These are phyloP conservation scores for Chrysemys picta DNA, from an alignment of 2,113 vertebrate genomes.

Conservation along the genomic window DNA sequence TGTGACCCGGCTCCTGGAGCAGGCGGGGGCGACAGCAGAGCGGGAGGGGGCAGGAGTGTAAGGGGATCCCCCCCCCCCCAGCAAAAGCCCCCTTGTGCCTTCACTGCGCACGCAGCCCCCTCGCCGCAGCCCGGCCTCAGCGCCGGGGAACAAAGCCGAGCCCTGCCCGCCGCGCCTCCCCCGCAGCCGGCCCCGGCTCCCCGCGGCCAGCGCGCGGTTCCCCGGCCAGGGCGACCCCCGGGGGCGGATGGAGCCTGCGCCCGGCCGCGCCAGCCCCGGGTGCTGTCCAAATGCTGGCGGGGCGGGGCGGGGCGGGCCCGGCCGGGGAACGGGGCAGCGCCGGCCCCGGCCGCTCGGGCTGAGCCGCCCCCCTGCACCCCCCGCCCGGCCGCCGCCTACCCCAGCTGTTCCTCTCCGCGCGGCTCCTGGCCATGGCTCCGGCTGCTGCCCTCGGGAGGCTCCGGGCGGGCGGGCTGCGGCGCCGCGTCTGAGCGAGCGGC, in stretches of 20 bases:
- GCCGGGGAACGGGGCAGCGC: not conserved
- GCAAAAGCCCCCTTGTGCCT: no score
- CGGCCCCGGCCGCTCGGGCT: no score
- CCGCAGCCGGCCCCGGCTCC: not conserved
- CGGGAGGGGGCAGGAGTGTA: no score
- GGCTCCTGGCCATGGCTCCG: constrained; percentile 84
- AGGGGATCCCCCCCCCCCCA: no score
- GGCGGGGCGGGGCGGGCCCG: not conserved
- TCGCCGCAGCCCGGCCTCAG: no score
- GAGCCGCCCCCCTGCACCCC: not conserved
- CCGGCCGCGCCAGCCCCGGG: not conserved
- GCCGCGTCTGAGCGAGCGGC: constrained; percentile 40
- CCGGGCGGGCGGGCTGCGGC: not conserved
- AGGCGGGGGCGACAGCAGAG: not conserved
- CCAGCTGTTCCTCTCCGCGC: constrained; percentile 93
- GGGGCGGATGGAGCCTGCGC: not conserved
- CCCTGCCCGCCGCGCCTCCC: not conserved
- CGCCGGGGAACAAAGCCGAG: not conserved
- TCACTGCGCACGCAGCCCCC: no score
- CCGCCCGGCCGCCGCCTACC: constrained; percentile 80
- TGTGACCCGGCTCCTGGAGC: no score
- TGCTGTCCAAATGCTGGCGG: not conserved
- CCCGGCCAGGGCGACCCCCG: not conserved
- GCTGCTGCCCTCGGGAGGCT: not conserved
- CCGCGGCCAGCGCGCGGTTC: not conserved